phyloP scores from a whole-genome alignment of 2,113 vertebrate genomes.

The Calypte anna region DNA sequence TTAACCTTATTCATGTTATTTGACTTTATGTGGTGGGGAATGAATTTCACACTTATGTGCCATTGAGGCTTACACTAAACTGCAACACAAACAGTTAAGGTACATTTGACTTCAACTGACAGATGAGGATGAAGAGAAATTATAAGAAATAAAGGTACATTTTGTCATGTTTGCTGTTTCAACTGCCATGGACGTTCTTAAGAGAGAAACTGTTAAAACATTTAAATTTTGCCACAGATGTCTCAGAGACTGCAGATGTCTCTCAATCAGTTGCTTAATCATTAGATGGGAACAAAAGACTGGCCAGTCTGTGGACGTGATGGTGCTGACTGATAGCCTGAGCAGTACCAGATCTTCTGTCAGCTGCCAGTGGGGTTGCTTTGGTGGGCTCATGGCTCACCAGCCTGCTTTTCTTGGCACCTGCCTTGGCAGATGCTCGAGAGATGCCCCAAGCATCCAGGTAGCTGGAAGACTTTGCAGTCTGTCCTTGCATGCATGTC shows the following conservation, averaged over 20 bases:
- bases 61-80: background rate
- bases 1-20: background rate
- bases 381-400: background rate
- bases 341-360: background rate
- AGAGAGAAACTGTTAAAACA: background rate
- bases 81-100: background rate
- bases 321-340: background rate
- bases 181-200: background rate
- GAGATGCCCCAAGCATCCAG: accelerated
- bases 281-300: background rate
- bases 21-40: background rate
- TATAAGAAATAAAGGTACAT: background rate
- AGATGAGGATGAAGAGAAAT: background rate
- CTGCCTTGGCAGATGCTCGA: background rate
- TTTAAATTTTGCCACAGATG: background rate
- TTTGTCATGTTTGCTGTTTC: background rate
- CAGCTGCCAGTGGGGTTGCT: background rate
- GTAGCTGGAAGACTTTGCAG: background rate
- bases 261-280: background rate
- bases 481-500: background rate
- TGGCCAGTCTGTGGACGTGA: background rate
- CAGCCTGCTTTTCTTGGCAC: background rate
- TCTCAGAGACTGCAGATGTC: background rate
- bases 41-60: background rate
- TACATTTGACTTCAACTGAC: background rate